Base-by-base conservation (phyloP, 2,888 invertebrate genomes). In the Rugalucina vietnamica region DNA sequence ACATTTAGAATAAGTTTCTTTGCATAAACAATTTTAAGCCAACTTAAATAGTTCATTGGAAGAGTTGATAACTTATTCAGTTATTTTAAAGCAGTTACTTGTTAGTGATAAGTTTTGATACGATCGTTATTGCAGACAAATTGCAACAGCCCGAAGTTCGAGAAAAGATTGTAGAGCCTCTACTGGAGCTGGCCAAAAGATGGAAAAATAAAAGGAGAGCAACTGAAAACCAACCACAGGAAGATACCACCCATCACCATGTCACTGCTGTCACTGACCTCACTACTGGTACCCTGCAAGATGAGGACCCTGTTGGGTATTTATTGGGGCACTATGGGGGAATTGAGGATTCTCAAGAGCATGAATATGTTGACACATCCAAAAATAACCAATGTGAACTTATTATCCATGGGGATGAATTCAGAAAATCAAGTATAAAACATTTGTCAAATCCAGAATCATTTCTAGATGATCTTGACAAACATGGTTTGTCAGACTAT, bases 131-230 rank as follows among this genome's bases (percentile, higher is more conserved):
- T 74, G 1, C 49, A 79, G 79, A 14, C 21, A 50, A 39, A 34
- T 24, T 71, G 21, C 79, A 76, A 36, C 34, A 74, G 0, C 27
- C 24, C 3, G 4, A 29, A 14, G n/a, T 77, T 8, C 70, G 82
- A 54, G 78, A 76, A n/a, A 65, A 73, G 14, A 34, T 86, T 2
- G 36, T 36, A 73, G 36, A 81, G 39, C 85, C 83, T 24, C 79
- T 88, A 24, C 18, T n/a, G 14, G 57, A 78, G 36, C 77, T 87
- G 12, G 34, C 76, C 37, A 69, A 81, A 50, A 50, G 76, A 34
- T 81, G 82, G 81, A 74, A 71, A 57, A 24, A n/a, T 1, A 54
- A 70, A 76, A 39, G 43, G 27, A 32, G 3, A 21, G 34, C 10
- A 32, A 54, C 21, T 21, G 60, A 12, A 21, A 49, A 37, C 14